Base-by-base conservation (phyloP, 92 coral and sea anemone genomes). In the Epizoanthus rinbou region DNA sequence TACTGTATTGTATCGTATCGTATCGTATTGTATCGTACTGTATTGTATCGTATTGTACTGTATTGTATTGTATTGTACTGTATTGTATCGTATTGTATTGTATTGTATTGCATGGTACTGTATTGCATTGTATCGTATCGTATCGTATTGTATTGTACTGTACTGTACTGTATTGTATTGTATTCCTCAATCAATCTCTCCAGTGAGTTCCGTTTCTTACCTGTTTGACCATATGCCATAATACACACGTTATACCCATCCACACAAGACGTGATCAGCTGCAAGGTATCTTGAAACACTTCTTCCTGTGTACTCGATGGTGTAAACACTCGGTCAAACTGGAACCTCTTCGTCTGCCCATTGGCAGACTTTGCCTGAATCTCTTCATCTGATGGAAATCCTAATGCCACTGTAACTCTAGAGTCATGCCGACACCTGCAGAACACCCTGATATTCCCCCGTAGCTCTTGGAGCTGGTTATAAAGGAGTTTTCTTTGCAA, bases 211-310 rank as follows among this genome's bases (percentile, higher is more conserved):
- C 33, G 21, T 6, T 53, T 28, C 74, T 75, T 75, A 91, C 98
- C 98, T 81, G 98, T 93, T 59, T 93, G 98, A 3, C 98, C 98
- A 85, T 93, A 93, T 0, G 98, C 98, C 90, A 93, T 89, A 57
- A 93, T 91, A 54, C 98, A 93, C 56, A 93, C 98, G 81, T 93
- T 93, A 74, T 93, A 93, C 2, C 98, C 98, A 84, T 93, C 98
- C 57, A 89, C 98, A 82, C 93, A 91, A 1, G 98, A 93, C 14
- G 94, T 89, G 54, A 93, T 89, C 18, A 93, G 88, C 6, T 92
- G 94, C 69, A 91, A 81, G 1, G 98, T 93, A 64, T 93, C 98
- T 23, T 78, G 89, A 57, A 93, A 93, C 13, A 93, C 93, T 24
- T 93, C 89, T 64, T 89, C 95, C 47, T 93, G 98, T 33, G 95